These are phyloP conservation scores for Chiroxiphia lanceolata DNA, from an alignment of 2,797 vertebrate species.

Conservation along the genomic window DNA sequence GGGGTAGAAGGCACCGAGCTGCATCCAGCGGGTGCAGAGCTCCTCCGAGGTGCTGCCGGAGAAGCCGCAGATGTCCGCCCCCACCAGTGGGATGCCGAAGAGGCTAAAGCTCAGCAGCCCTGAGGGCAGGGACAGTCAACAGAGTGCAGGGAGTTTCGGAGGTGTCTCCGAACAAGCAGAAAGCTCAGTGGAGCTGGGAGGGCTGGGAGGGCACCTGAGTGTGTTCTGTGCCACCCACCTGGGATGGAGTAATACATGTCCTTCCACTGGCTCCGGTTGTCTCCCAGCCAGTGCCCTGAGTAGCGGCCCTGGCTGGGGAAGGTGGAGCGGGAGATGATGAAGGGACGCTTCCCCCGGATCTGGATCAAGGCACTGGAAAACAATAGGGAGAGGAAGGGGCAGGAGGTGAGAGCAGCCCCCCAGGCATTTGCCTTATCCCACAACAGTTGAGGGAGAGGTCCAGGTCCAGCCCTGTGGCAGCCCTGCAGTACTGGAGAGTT, in stretches of 20 bases:
- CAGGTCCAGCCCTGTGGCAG: background rate
- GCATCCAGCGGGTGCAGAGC: constrained; percentile 88
- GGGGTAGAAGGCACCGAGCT: constrained; percentile 89
- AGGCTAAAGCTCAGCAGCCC: constrained; percentile 90
- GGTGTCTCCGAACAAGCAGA: background rate
- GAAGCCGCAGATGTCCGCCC: constrained; percentile 89
- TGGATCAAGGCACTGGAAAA: constrained; percentile 80
- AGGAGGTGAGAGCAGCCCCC: background rate
- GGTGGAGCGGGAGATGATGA: constrained; percentile 89
- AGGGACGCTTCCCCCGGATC: constrained; percentile 82
- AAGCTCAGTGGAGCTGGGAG: background rate
- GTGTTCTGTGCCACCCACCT: constrained; percentile 66
- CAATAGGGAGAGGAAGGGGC: background rate
- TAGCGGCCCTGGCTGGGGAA: constrained; percentile 89
- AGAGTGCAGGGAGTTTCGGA: rapidly evolving
- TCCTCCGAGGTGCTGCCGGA: constrained; percentile 82
- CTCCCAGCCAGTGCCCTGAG: constrained; percentile 90
- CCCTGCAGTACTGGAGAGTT: rapidly evolving
- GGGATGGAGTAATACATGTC: constrained; percentile 86
- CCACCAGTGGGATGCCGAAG: constrained; percentile 84
- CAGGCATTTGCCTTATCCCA: background rate
- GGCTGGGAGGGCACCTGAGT: rapidly evolving
- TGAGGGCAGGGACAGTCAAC: constrained; percentile 12
- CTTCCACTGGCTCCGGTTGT: constrained; percentile 89
- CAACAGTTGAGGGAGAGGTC: background rate